Percentiles rank a stretch among this genome's conserved stretches.
Evolutionary conservation across 2,888 invertebrate species (phyloP).

Genomic region (Caenorhabditis uteleia): DNA sequence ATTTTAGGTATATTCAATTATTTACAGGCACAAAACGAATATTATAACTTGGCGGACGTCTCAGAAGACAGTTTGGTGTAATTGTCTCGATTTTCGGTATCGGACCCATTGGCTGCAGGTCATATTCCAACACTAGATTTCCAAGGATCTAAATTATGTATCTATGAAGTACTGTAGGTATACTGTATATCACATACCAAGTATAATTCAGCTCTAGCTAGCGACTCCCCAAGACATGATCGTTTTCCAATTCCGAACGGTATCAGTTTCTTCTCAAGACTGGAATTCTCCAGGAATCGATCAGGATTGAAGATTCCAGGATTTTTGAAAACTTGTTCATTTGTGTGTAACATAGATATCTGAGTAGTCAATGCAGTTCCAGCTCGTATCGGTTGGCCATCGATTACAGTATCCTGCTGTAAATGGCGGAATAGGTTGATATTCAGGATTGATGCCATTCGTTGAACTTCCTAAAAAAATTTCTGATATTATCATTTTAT

Average conservation of each 20-base stretch:
- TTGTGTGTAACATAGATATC: slow-evolving; percentile 29
- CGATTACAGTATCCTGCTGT: slow-evolving; percentile 16
- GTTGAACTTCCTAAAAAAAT: slow-evolving; percentile 43
- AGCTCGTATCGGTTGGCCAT: slow-evolving; percentile 21
- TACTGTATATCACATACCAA: slow-evolving; percentile 16
- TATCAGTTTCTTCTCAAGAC: slow-evolving; percentile 30
- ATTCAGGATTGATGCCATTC: slow-evolving; percentile 35
- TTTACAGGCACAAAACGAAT: slow-evolving; percentile 8
- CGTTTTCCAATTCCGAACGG: slow-evolving; percentile 52
- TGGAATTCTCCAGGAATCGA: slow-evolving; percentile 28
- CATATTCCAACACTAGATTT: slow-evolving; percentile 38
- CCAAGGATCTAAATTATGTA: slow-evolving; percentile 38
- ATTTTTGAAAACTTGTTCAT: slow-evolving; percentile 36
- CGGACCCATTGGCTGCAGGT: slow-evolving; percentile 19
- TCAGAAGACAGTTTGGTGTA: slow-evolving; percentile 21
- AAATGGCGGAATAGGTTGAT: slow-evolving; percentile 31
- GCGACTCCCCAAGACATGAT: slow-evolving; percentile 44
- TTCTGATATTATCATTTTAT: not conserved
- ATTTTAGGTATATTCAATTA: too few species aligned
- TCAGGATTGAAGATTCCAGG: slow-evolving; percentile 34
- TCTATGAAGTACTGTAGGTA: slow-evolving; percentile 2
- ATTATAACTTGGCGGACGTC: slow-evolving; percentile 28
- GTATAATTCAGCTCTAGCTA: slow-evolving; percentile 49
- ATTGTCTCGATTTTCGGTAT: slow-evolving; percentile 19
- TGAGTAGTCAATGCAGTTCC: slow-evolving; percentile 38